Base-by-base conservation (phyloP, 2,888 invertebrate species). In the Meta bourneti region DNA sequence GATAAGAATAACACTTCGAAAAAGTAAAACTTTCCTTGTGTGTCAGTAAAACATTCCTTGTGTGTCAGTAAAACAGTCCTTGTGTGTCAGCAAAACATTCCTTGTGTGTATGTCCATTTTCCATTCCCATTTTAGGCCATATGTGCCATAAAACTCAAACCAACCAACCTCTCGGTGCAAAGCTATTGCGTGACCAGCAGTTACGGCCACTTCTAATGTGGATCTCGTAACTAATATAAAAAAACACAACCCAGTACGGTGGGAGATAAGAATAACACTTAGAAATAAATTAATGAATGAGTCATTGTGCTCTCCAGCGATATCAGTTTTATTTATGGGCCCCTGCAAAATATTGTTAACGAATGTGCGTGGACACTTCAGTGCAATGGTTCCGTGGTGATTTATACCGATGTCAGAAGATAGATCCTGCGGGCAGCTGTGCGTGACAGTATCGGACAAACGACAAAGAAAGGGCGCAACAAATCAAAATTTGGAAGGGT, bases 391-490 rank as follows among this genome's bases (percentile, higher is more conserved):
- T n/a, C n/a, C n/a, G n/a, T 79, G 54, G 19, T 48, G 61, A 79
- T 79, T 79, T 20, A 79, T 79, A 79, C 54, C 52, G 79, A 79
- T 79, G 79, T 79, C 61, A 79, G 54, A 52, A 79, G 54, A 61
- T 61, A 61, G 61, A 9, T 13, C 61, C 61, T 20, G 61, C 54
- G 54, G 52, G 34, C 79, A 61, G 52, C 79, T 20, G 49, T 34
- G 79, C 79, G 79, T 79, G 79, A 79, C 54, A 54, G 13, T 61
- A 61, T 61, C 61, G 61, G 13, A 61, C 61, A 9, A 9, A 11
- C 13, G 61, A 61, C 61, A 61, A 61, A 54, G 34, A 79, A 79
- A 79, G n/a, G 20, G 7, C n/a, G 20, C 19, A 20, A 61, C 54
- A 11, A 13, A 79, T 79, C 20, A 2, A 51, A 51, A 49, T 78